phyloP scores from a whole-genome alignment of 2,888 invertebrate genomes.

The Chymomyza amoena region DNA sequence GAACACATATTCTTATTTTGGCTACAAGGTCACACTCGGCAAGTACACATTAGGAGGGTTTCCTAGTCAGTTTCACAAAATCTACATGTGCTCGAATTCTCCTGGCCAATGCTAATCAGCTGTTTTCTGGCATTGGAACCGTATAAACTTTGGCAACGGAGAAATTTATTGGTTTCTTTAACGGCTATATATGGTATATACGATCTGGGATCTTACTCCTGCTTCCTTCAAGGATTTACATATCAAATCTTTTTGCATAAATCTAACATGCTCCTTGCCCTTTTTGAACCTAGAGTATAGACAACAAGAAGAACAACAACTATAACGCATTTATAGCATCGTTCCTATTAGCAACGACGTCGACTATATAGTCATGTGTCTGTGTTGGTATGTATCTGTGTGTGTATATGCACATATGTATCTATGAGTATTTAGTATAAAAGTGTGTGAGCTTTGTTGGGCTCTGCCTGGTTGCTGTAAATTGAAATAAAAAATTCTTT shows the following conservation, averaged over 20 bases:
- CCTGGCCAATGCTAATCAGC: too few relatives aligned
- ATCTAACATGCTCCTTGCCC: neutral
- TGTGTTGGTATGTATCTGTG: constrained; percentile 8
- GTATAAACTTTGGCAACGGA: too few relatives aligned
- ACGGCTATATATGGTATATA: too few relatives aligned
- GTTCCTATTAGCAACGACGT: constrained; percentile 11
- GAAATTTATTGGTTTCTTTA: too few relatives aligned
- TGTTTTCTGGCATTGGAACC: too few relatives aligned
- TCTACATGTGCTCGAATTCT: too few relatives aligned
- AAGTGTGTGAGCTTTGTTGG: constrained; percentile 25
- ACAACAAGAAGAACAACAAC: constrained; percentile 23
- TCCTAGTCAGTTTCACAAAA: too few relatives aligned
- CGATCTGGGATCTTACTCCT: too few relatives aligned
- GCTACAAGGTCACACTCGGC: too few relatives aligned
- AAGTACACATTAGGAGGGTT: too few relatives aligned
- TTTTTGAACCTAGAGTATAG: neutral
- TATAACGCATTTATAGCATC: constrained; percentile 3
- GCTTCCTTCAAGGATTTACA: neutral
- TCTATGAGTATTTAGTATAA: constrained; percentile 3
- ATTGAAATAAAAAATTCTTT: constrained; percentile 68
- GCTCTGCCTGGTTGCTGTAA: constrained; percentile 48
- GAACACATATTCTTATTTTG: too few relatives aligned
- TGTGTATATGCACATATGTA: constrained; percentile 8
- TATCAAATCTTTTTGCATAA: neutral
- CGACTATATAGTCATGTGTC: constrained; percentile 4